These are phyloP conservation scores for Avahi laniger DNA, from an alignment of 2,797 vertebrate species.

Conservation along the genomic window DNA sequence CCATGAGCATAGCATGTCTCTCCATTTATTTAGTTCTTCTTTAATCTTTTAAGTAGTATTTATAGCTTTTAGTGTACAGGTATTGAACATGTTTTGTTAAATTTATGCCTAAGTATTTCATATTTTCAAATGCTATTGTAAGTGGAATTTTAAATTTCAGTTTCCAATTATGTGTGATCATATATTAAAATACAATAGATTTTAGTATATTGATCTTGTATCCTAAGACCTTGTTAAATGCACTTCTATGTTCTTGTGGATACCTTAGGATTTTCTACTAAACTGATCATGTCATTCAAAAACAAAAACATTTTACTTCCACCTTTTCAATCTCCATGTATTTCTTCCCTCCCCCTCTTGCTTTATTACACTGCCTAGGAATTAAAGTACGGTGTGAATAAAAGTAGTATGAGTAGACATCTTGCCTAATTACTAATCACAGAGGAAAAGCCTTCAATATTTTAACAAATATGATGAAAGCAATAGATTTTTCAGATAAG, in stretches of 20 bases:
- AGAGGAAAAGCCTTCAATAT: not conserved
- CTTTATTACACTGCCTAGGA: not conserved
- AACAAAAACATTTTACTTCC: not conserved
- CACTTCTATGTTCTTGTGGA: not conserved
- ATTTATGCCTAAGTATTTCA: not conserved
- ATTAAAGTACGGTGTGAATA: not conserved
- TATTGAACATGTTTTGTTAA: constrained; percentile 7
- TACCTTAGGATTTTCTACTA: not conserved
- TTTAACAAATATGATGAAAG: not conserved
- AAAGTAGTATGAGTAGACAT: not conserved
- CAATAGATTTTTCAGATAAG: not conserved
- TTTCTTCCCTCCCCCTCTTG: not conserved
- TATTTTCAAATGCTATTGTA: constrained; percentile 36
- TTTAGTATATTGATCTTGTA: not conserved
- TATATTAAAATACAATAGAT: not conserved
- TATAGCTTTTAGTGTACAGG: not conserved
- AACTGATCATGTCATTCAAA: not conserved
- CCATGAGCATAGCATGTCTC: not conserved
- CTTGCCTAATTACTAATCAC: not conserved
- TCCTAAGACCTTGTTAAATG: not conserved
- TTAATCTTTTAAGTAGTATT: constrained; percentile 17
- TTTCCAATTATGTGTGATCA: not conserved
- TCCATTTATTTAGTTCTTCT: not conserved
- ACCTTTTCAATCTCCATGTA: not conserved
- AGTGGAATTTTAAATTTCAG: constrained; percentile 1